A percentile compares a stretch with the other conserved stretches of the same genome.
These are phyloP conservation scores for Anguilla marmorata DNA, from an alignment of 2,797 vertebrate genomes.

Conservation along the genomic window DNA sequence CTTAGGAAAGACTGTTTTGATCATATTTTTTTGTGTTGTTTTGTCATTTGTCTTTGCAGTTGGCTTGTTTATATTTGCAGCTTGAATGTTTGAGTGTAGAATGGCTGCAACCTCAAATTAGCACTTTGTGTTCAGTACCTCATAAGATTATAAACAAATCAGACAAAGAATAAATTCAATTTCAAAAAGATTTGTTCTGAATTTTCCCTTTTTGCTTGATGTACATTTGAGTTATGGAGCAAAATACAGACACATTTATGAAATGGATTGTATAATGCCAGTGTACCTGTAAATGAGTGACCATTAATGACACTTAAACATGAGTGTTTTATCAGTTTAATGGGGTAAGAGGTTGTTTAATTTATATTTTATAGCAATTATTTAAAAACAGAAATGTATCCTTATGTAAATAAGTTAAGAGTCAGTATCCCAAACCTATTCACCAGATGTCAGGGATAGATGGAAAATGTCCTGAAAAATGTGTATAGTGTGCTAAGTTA, in stretches of 20 bases:
- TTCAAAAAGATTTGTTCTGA: slow-evolving; percentile 53
- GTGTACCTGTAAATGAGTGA: background rate
- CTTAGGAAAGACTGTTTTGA: slow-evolving; percentile 45
- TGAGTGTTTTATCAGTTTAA: background rate
- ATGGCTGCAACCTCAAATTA: slow-evolving; percentile 67
- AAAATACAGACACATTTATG: background rate
- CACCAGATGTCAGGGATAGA: background rate
- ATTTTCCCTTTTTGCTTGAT: background rate
- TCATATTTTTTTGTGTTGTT: slow-evolving; percentile 38
- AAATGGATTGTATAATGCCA: background rate
- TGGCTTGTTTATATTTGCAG: slow-evolving; percentile 55
- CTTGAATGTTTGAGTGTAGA: slow-evolving; percentile 55
- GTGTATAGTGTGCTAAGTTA: background rate
- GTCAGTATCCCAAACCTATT: background rate
- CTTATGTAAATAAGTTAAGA: background rate
- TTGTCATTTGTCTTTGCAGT: slow-evolving; percentile 55
- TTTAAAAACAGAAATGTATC: background rate
- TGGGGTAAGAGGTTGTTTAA: background rate
- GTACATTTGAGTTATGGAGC: background rate
- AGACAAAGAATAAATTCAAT: slow-evolving; percentile 70
- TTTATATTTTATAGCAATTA: background rate
- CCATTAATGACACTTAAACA: background rate
- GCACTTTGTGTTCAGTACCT: slow-evolving; percentile 79
- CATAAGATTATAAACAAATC: slow-evolving; percentile 69
- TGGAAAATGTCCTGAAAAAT: background rate